Base-by-base conservation (phyloP, 2,797 vertebrate genomes). In the Phrynocephalus vlangalii region DNA sequence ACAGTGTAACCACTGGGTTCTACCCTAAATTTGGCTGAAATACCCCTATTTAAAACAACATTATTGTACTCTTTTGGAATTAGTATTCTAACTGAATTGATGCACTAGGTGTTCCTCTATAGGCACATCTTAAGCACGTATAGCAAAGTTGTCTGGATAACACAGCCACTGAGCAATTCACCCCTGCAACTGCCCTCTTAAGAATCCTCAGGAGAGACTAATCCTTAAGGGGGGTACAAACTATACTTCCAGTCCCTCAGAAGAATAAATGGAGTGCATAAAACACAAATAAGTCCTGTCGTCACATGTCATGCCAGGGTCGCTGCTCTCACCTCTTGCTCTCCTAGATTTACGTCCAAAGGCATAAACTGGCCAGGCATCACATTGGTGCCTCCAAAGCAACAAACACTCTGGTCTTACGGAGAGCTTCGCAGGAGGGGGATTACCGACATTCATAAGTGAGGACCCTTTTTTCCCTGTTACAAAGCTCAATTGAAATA, bases 281-380 rank as follows among this genome's bases (percentile, higher is more conserved):
- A 95, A 94, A 91, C 89, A 90, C 26, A 0, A 94, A 94, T 95
- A 94, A 94, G 91, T 91, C 92, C 90, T 93, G 79, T 93, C 95
- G 94, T 88, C 91, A 70, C 87, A 89, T 94, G 93, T 93, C 92
- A 93, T 90, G 87, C 33, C 92, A 86, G 93, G 93, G 93, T 95
- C 93, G 91, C 0, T 84, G 91, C 90, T 90, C 91, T 94, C 0
- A 0, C 90, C 68, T 91, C 90, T 83, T 75, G 82, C 68, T 88
- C 89, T 91, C 78, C 87, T 91, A 71, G 16, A 94, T 95, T 96
- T 94, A 93, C 86, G 83, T 86, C 84, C 83, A 44, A 18, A 5
- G 85, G 90, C 90, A 92, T 94, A 84, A 90, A 89, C 86, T 84
- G 90, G 91, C 89, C 1, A 48, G 85, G 82, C 90, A 67, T 52